Percentiles rank a stretch among this genome's conserved stretches.
These are phyloP conservation scores for Strix uralensis DNA, from an alignment of 2,113 vertebrate genomes.

Conservation along the genomic window DNA sequence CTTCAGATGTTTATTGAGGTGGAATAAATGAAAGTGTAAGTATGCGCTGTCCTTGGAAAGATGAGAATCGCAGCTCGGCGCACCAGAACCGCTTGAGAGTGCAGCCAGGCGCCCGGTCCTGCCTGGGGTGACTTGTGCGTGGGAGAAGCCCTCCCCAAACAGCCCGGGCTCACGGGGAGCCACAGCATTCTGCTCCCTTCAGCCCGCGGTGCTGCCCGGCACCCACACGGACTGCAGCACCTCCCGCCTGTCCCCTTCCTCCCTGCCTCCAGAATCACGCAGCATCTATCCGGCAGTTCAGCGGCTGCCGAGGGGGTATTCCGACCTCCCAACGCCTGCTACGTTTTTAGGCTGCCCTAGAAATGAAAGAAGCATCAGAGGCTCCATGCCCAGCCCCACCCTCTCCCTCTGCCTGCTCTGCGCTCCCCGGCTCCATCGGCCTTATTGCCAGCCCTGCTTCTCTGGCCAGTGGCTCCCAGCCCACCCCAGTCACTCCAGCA, in stretches of 20 bases:
- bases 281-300: background rate
- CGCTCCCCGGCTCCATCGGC: fast-evolving
- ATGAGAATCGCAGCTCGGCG: background rate
- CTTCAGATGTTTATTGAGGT: conserved; percentile 19
- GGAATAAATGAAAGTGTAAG: background rate
- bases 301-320: background rate
- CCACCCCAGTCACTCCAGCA: fast-evolving
- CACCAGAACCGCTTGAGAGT: background rate
- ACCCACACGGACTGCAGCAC: fast-evolving
- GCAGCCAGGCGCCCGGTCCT: background rate
- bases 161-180: fast-evolving
- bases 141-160: background rate
- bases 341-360: background rate
- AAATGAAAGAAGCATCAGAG: background rate
- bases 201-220: background rate
- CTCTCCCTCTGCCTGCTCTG: background rate
- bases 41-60: background rate
- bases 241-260: background rate
- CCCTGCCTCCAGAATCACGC: background rate
- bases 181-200: background rate
- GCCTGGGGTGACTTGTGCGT: background rate
- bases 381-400: background rate
- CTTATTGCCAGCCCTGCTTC: fast-evolving
- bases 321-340: fast-evolving
- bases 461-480: background rate